Evolutionary conservation across 2,888 invertebrate species (phyloP).

Genomic region (Imbricaverruca yamaguchii): DNA sequence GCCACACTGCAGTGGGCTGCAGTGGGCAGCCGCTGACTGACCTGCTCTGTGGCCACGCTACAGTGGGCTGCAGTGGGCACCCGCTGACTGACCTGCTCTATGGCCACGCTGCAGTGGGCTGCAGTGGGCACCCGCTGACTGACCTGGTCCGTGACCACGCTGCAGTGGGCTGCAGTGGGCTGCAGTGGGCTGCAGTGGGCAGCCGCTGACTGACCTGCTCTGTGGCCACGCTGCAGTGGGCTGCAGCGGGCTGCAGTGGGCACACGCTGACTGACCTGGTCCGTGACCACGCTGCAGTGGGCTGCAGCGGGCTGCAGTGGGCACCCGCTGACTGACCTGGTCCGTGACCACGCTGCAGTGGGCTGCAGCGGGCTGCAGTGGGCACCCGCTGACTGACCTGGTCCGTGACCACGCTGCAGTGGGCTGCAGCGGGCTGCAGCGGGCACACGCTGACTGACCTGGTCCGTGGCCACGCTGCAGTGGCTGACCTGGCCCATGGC

Average conservation of each 20-base stretch:
- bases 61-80: slow-evolving; percentile 78
- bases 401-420: slow-evolving; percentile 69
- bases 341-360: slow-evolving; percentile 78
- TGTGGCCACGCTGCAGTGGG: slow-evolving; percentile 67
- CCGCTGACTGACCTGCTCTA: slow-evolving; percentile 86
- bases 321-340: slow-evolving; percentile 65
- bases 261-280: slow-evolving; percentile 71
- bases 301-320: slow-evolving; percentile 72
- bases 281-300: slow-evolving; percentile 70
- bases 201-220: slow-evolving; percentile 62
- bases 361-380: slow-evolving; percentile 77
- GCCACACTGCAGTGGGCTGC: slow-evolving; percentile 75
- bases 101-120: slow-evolving; percentile 68
- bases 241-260: slow-evolving; percentile 72
- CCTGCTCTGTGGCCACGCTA: slow-evolving; percentile 79
- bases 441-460: slow-evolving; percentile 63
- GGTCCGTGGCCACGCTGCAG: too few species aligned
- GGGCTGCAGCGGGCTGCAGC: slow-evolving; percentile 44
- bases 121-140: slow-evolving; percentile 65
- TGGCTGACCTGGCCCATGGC: slow-evolving; percentile 68
- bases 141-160: slow-evolving; percentile 79
- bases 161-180: slow-evolving; percentile 40
- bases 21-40: slow-evolving; percentile 65
- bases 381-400: slow-evolving; percentile 65
- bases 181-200: slow-evolving; percentile 52